Percentiles rank a stretch among this genome's conserved stretches.
phyloP scores from a whole-genome alignment of 2,113 vertebrate genomes.

The Chionodraco myersi region DNA sequence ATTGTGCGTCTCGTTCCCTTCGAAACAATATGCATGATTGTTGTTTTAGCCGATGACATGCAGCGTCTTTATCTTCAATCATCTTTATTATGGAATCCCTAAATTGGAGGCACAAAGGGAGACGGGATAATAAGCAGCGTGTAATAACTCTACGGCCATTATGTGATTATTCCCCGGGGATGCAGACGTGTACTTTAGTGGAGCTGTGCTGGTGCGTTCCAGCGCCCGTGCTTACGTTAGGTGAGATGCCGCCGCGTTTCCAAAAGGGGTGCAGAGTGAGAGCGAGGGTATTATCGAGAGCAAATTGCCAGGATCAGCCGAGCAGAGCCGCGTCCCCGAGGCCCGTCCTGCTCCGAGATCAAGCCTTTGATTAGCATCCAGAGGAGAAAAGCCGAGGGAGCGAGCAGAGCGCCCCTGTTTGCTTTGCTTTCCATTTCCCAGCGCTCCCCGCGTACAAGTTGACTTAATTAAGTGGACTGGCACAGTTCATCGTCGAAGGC shows the following conservation, averaged over 20 bases:
- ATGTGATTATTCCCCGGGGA: conserved; percentile 66
- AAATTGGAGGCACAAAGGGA: conserved; percentile 49
- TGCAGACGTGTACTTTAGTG: conserved; percentile 46
- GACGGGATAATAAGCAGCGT: conserved; percentile 53
- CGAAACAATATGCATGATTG: conserved; percentile 38
- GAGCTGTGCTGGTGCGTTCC: conserved; percentile 48
- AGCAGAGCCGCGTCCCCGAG: conserved; percentile 75
- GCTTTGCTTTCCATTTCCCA: conserved; percentile 77
- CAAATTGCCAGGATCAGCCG: conserved; percentile 83
- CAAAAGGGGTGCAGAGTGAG: conserved; percentile 26
- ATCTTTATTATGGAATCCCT: conserved; percentile 54
- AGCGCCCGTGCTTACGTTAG: conserved; percentile 44
- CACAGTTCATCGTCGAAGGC: conserved; percentile 74
- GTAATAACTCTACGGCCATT: conserved; percentile 60
- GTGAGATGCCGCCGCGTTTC: conserved; percentile 48
- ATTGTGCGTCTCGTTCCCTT: conserved; percentile 10
- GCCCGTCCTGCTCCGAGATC: conserved; percentile 77
- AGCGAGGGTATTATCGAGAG: conserved; percentile 72
- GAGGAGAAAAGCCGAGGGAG: conserved; percentile 64
- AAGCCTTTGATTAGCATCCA: conserved; percentile 79
- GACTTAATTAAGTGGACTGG: conserved; percentile 83
- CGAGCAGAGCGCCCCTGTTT: conserved; percentile 71
- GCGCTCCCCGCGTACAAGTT: conserved; percentile 66
- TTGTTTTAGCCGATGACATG: conserved; percentile 55
- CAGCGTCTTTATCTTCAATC: conserved; percentile 38